Percentiles rank a stretch among this genome's conserved stretches.
These are phyloP conservation scores for Catamblyrhynchus diadema DNA, from an alignment of 2,797 vertebrate genomes.

Conservation along the genomic window DNA sequence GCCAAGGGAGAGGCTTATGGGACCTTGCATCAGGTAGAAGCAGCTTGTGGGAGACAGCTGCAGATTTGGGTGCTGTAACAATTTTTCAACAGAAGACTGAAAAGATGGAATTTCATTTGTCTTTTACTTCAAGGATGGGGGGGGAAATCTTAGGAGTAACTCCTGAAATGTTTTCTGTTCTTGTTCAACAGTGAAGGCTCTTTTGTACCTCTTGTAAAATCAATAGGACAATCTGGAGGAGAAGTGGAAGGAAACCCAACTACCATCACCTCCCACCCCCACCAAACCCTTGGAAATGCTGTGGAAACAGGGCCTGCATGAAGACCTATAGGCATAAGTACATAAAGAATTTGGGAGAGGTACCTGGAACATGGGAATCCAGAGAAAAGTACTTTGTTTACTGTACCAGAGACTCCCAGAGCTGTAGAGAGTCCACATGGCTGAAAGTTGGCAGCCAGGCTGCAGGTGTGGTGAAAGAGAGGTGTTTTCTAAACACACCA, in stretches of 20 bases:
- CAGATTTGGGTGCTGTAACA: not conserved
- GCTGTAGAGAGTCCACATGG: not conserved
- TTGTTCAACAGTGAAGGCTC: not conserved
- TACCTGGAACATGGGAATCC: not conserved
- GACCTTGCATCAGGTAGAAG: not conserved
- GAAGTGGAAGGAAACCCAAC: not conserved
- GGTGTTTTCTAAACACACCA: conserved; percentile 25
- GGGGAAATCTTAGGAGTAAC: not conserved
- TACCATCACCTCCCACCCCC: not conserved
- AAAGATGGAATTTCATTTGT: not conserved
- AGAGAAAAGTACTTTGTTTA: conserved; percentile 21
- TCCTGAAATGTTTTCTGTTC: not conserved
- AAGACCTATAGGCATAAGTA: not conserved
- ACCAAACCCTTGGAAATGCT: not conserved
- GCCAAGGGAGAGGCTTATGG: conserved; percentile 5
- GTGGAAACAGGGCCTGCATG: accelerated
- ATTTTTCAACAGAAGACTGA: not conserved
- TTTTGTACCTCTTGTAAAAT: not conserved
- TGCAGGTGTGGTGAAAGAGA: conserved; percentile 55
- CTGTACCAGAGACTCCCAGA: not conserved
- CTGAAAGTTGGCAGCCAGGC: conserved; percentile 25
- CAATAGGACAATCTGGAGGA: not conserved
- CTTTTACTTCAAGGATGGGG: not conserved
- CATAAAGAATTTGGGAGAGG: not conserved
- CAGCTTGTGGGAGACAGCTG: not conserved